Base-by-base conservation (phyloP, 2,113 vertebrate genomes). In the Synodontis membranacea region DNA sequence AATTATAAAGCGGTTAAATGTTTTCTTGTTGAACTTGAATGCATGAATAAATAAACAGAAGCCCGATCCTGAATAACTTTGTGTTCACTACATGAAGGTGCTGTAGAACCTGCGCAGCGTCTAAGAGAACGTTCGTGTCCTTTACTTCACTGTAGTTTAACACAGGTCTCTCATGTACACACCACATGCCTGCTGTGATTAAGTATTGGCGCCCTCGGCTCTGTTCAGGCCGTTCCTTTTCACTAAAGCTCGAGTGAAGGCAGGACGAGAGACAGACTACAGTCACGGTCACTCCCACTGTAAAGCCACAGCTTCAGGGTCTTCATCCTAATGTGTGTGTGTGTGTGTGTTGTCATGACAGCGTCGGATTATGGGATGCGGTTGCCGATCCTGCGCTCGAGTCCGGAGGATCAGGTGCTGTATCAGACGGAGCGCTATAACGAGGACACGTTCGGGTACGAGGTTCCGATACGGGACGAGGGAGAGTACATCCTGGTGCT, bases 361-460 rank as follows among this genome's bases (percentile, higher is more conserved):
- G 98, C 98, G 17, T 99, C 98, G 50, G 98, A 99, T 94, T 99
- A 99, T 5, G 98, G 98, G 15, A 94, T 98, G 95, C 97, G 98
- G 37, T 93, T 99, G 90, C 97, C 98, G 0, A 99, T 99, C 89
- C 92, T 99, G 87, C 95, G 98, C 52, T 98, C 98, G 91, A 98
- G 95, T 28, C 96, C 96, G 0, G 97, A 98, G 56, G 98, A 99
- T 91, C 98, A 99, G 94, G 93, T 99, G 82, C 95, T 99, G 2
- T 99, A 99, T 91, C 98, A 99, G 92, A 99, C 98, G 0, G 98
- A 99, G 90, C 96, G 98, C 79, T 99, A 99, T 93, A 99, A 98
- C 0, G 98, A 99, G 91, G 97, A 99, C 90, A 98, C 96, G 8
- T 99, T 99, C 88, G 97, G 98, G 84, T 99, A 99, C 0, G 97